phyloP scores from a whole-genome alignment of 2,113 vertebrate species.

The Brevimyrus niger region DNA sequence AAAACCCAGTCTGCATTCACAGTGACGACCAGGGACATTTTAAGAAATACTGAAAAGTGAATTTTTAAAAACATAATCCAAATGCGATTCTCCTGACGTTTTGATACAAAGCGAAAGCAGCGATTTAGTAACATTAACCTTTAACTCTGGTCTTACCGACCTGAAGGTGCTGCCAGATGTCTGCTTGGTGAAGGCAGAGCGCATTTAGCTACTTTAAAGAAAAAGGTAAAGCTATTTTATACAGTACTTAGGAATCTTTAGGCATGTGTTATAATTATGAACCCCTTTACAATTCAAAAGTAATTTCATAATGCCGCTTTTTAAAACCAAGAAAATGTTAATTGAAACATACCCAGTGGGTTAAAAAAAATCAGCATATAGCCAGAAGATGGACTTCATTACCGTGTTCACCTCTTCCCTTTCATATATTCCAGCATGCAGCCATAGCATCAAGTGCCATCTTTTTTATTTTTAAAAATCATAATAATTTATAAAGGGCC shows the following conservation, averaged over 20 bases:
- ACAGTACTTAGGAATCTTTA: constrained; percentile 63
- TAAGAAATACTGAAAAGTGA: constrained; percentile 61
- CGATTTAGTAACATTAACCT: constrained; percentile 58
- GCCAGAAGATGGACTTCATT: constrained; percentile 50
- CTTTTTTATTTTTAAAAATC: constrained; percentile 34
- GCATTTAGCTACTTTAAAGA: constrained; percentile 44
- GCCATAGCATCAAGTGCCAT: constrained; percentile 63
- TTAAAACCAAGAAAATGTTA: constrained; percentile 27
- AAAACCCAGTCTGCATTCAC: constrained; percentile 65
- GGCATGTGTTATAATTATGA: constrained; percentile 53
- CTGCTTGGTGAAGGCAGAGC: constrained; percentile 45
- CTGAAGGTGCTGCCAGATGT: constrained; percentile 49
- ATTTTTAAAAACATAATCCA: constrained; percentile 53
- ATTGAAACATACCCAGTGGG: constrained; percentile 5
- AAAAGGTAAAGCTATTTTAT: constrained; percentile 69
- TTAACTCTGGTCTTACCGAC: constrained; percentile 52
- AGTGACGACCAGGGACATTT: constrained; percentile 66
- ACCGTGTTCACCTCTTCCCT: constrained; percentile 52
- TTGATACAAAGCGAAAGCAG: constrained; percentile 64
- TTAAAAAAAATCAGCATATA: constrained; percentile 33
- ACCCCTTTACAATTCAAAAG: constrained; percentile 48
- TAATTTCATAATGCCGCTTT: constrained; percentile 49
- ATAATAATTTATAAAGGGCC: constrained; percentile 48
- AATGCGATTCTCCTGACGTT: constrained; percentile 51
- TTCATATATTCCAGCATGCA: constrained; percentile 67